A percentile compares a stretch with the other conserved stretches of the same genome.
Conservation (phyloP, 2,113 vertebrate genomes). For the Erpornis zantholeuca region DNA sequence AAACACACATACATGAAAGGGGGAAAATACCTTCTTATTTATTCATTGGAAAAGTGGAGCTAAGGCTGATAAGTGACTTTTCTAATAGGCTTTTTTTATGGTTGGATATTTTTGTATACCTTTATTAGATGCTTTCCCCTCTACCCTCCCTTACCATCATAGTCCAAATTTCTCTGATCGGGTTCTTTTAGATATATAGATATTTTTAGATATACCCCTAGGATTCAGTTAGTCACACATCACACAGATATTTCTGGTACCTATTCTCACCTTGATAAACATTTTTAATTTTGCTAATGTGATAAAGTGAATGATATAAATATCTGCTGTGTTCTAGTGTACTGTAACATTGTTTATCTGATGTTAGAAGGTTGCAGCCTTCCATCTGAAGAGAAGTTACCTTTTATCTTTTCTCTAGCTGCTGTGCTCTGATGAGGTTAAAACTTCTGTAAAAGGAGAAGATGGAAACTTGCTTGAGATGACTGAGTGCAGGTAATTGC, state of each 20-base stretch:
- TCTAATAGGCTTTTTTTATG: neutral
- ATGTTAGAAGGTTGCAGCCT: neutral
- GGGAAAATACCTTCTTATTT: neutral
- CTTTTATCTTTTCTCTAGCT: neutral
- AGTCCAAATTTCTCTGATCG: neutral
- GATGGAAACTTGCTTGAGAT: neutral
- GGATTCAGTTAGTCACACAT: neutral
- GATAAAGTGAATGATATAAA: neutral
- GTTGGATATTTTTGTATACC: neutral
- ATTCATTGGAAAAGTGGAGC: neutral
- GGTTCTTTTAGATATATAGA: neutral
- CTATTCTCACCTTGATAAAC: neutral
- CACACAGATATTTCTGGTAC: neutral
- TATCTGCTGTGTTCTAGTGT: neutral
- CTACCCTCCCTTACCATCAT: neutral
- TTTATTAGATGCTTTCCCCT: neutral
- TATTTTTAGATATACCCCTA: neutral
- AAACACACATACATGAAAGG: neutral
- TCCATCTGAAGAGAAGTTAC: neutral
- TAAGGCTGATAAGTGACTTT: neutral
- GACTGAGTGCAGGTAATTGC: neutral
- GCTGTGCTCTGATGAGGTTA: neutral
- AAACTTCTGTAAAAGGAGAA: neutral
- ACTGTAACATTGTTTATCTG: neutral
- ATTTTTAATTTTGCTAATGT: neutral